These are phyloP conservation scores for Drosophila anceps DNA, from an alignment of 2,888 invertebrate genomes.

Conservation along the genomic window DNA sequence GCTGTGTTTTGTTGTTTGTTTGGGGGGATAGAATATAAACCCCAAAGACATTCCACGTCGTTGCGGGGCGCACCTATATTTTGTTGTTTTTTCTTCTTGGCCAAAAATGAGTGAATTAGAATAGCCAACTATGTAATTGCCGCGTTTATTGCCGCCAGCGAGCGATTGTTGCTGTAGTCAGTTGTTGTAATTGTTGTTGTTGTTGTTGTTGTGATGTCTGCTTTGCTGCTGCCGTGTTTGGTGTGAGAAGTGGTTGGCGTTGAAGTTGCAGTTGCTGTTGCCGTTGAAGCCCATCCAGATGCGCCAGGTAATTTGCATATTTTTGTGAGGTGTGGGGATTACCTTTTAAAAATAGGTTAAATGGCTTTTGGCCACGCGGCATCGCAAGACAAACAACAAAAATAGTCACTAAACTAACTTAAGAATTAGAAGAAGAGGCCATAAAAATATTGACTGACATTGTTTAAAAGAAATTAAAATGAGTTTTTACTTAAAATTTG, in stretches of 20 bases:
- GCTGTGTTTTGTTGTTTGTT: slow-evolving; percentile 20
- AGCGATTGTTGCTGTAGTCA: slow-evolving; percentile 36
- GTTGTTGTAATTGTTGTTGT: slow-evolving; percentile 16
- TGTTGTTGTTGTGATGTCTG: slow-evolving; percentile 25
- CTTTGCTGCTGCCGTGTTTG: slow-evolving; percentile 26
- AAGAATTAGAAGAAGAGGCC: neutral
- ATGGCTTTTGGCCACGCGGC: slow-evolving; percentile 20
- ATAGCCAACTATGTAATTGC: slow-evolving; percentile 77
- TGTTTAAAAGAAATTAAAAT: neutral
- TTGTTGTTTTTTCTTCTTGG: slow-evolving; percentile 27
- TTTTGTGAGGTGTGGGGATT: slow-evolving; percentile 42
- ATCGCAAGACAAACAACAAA: slow-evolving; percentile 9
- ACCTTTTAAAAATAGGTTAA: slow-evolving; percentile 49
- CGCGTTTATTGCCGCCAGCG: slow-evolving; percentile 67
- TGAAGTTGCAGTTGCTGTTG: slow-evolving; percentile 22
- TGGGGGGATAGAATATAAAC: slow-evolving; percentile 33
- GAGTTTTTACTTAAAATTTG: no score
- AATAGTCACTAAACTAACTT: neutral
- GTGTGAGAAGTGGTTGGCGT: slow-evolving; percentile 47
- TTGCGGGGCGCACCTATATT: slow-evolving; percentile 66
- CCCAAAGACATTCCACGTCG: slow-evolving; percentile 53
- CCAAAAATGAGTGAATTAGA: slow-evolving; percentile 78
- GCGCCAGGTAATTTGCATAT: slow-evolving; percentile 51
- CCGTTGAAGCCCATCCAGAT: slow-evolving; percentile 33
- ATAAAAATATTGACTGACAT: neutral